Base-by-base conservation (phyloP, 2,797 vertebrate species). In the Rhabdomys pumilio region DNA sequence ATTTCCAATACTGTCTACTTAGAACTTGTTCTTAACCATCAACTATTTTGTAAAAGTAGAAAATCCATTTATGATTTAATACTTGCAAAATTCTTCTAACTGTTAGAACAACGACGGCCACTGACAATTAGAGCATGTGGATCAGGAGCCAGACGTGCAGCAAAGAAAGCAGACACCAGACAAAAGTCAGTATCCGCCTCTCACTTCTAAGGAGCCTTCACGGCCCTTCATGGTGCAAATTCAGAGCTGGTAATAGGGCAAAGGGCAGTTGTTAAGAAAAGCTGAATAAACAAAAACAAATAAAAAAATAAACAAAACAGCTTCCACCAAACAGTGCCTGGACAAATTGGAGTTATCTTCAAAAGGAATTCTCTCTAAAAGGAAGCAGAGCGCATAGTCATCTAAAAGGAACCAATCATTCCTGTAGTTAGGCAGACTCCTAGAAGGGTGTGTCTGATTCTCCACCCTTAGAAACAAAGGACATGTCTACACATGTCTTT, bases 401-500 rank as follows among this genome's bases (percentile, higher is more conserved):
- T 87, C 94, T 86, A 93, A 86, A 90, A 92, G 38, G 34, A 91
- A 15, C 65, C 84, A 90, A 84, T 89, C 85, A 84, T 84, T 83
- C 76, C 67, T 75, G 44, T 29, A 76, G 69, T 84, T 86, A 1
- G 13, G 20, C 44, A 73, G 86, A 77, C 11, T 65, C 47, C 1
- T 41, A 90, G 83, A 63, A 88, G 96, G 94, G 92, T 69, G 38
- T 93, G 83, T 79, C 73, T 83, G 79, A 31, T 47, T 85, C 80
- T 91, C 86, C 65, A 88, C 83, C 89, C 69, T 83, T 65, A 41
- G 57, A 96, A 81, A 95, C n/a, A 93, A 83, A 85, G 94, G 83
- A 90, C 91, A 53, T 72, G 86, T 53, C 95, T 82, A 73, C 26
- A 92, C 91, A 95, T 31, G 96, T n/a, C n/a, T n/a, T n/a, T n/a